These are phyloP conservation scores for Melinopterus prodromus DNA, from an alignment of 2,888 invertebrate genomes.

Conservation along the genomic window DNA sequence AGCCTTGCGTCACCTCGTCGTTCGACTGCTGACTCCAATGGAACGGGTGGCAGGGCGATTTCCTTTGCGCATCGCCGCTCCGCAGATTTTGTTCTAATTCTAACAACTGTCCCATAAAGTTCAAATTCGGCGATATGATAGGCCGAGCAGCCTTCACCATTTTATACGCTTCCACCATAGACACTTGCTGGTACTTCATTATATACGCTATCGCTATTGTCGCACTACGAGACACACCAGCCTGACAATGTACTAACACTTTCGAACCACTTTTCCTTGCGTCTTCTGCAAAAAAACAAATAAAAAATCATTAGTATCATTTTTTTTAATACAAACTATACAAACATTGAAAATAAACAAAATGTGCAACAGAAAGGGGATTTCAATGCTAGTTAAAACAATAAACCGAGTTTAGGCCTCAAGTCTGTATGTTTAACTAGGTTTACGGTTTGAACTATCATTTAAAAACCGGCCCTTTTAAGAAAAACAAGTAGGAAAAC, in stretches of 20 bases:
- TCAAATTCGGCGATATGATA: constrained; percentile 94
- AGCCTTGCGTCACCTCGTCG: constrained; percentile 65
- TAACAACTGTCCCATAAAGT: constrained; percentile 90
- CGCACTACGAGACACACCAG: constrained; percentile 93
- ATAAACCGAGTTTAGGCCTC: too few species aligned
- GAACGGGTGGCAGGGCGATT: constrained; percentile 60
- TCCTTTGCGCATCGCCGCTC: constrained; percentile 56
- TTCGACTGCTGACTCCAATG: constrained; percentile 64
- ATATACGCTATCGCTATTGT: constrained; percentile 95
- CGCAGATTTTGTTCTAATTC: constrained; percentile 80
- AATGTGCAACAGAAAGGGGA: too few species aligned
- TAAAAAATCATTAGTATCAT: constrained; percentile 17
- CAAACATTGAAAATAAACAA: not conserved
- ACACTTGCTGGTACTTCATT: constrained; percentile 86
- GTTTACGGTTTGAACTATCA: too few species aligned
- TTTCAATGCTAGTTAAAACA: too few species aligned
- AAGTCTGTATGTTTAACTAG: too few species aligned
- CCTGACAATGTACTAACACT: constrained; percentile 94
- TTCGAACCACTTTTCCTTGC: constrained; percentile 74
- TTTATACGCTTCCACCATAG: constrained; percentile 87
- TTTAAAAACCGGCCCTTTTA: too few species aligned
- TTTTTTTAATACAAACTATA: not conserved
- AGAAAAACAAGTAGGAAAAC: too few species aligned
- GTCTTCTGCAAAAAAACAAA: constrained; percentile 68
- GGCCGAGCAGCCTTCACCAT: constrained; percentile 84